phyloP scores from a whole-genome alignment of 1,140 invertebrate species.

The Cydia fagiglandana region DNA sequence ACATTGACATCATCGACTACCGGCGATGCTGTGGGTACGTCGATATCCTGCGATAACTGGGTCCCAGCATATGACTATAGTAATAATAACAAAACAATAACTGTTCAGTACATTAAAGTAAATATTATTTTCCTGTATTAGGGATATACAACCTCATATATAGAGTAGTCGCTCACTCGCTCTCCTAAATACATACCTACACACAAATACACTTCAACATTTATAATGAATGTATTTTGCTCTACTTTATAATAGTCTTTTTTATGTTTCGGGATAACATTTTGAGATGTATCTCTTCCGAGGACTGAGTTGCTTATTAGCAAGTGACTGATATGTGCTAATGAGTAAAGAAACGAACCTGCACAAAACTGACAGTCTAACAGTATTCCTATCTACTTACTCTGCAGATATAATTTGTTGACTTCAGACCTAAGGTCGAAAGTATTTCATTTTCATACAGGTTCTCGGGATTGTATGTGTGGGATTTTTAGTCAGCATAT shows the following conservation, averaged over 20 bases:
- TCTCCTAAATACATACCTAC: too few relatives aligned
- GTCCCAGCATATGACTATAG: too few relatives aligned
- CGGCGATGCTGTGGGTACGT: too few relatives aligned
- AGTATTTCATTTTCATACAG: neutral
- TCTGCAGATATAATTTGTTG: neutral
- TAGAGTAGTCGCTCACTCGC: too few relatives aligned
- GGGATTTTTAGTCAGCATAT: too few relatives aligned
- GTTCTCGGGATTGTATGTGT: neutral
- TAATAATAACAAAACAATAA: too few relatives aligned
- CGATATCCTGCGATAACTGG: too few relatives aligned
- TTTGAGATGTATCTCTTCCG: neutral
- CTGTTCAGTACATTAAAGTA: too few relatives aligned
- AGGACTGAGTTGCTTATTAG: neutral
- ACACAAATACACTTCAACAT: neutral
- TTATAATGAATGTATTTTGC: neutral
- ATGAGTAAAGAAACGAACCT: neutral
- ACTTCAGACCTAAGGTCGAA: neutral
- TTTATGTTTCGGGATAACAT: neutral
- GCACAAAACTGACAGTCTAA: neutral
- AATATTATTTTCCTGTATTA: too few relatives aligned
- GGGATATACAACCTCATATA: too few relatives aligned
- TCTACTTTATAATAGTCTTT: neutral
- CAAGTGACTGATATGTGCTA: slow-evolving; percentile 13
- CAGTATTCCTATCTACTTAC: neutral
- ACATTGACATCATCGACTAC: too few relatives aligned